Evolutionary conservation across 2,888 invertebrate species (phyloP).

Genomic region (Tethea ocularis): DNA sequence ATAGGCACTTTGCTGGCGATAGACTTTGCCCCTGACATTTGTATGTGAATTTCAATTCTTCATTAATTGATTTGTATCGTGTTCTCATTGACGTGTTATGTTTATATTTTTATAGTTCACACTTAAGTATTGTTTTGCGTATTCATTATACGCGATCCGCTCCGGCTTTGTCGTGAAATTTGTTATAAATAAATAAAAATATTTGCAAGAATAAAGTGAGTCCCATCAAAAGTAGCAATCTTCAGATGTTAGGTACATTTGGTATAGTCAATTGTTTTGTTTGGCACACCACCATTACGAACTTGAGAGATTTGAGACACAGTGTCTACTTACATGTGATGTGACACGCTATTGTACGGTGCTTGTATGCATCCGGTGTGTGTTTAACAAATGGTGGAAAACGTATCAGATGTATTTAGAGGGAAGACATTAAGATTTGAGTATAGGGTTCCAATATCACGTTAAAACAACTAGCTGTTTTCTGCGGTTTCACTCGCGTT

Average conservation of each 20-base stretch:
- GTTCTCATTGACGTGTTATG: neutral
- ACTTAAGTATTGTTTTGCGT: neutral
- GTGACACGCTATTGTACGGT: neutral
- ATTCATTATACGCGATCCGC: neutral
- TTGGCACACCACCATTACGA: neutral
- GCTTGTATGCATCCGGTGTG: neutral
- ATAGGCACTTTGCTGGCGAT: neutral
- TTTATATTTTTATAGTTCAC: neutral
- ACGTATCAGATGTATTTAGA: neutral
- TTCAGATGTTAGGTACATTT: neutral
- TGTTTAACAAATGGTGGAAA: constrained; percentile 7
- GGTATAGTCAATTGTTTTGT: constrained; percentile 3
- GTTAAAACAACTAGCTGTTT: no score
- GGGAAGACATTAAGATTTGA: neutral
- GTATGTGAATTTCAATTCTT: constrained; percentile 1
- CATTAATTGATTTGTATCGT: constrained; percentile 3
- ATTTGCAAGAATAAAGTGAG: no score
- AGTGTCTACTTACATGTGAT: neutral
- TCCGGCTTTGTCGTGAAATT: no score
- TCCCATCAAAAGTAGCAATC: neutral
- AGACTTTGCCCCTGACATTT: constrained; percentile 4
- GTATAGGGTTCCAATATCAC: neutral
- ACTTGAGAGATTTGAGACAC: neutral
- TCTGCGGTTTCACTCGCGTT: no score
- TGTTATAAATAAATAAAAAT: no score